Evolutionary conservation across 2,113 vertebrate genomes (phyloP).

Genomic region (Apaloderma vittatum): DNA sequence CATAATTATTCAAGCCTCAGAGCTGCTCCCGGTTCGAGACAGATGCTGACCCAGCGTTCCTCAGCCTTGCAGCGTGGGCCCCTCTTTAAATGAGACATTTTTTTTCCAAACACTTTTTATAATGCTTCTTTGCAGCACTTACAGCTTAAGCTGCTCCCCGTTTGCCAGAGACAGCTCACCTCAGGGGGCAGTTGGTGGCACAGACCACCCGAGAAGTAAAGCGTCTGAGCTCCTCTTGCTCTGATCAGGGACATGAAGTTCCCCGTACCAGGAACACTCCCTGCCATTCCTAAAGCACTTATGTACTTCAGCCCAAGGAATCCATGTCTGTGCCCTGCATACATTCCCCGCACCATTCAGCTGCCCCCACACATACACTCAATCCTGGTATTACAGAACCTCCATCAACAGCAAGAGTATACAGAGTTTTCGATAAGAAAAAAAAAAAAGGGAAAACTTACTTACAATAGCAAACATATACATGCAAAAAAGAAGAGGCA

Average conservation of each 20-base stretch:
- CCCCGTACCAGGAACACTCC: not conserved
- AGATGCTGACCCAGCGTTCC: not conserved
- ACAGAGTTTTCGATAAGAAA: not conserved
- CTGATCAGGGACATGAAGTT: not conserved
- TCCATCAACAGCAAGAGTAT: not conserved
- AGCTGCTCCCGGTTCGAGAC: fast-evolving
- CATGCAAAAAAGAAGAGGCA: not conserved
- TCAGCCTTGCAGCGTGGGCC: not conserved
- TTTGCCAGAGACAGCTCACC: not conserved
- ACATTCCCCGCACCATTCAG: too few species aligned
- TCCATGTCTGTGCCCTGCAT: not conserved
- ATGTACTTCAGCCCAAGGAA: not conserved
- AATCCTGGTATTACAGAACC: not conserved
- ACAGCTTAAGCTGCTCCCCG: not conserved
- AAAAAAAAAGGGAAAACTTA: not conserved
- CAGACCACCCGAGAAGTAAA: not conserved
- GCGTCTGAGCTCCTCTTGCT: not conserved
- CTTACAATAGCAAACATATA: not conserved
- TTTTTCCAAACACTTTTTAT: not conserved
- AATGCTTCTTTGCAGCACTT: not conserved
- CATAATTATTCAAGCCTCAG: not conserved
- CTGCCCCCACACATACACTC: fast-evolving
- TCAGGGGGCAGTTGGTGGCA: not conserved
- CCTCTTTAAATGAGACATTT: not conserved
- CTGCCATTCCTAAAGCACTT: not conserved